Evolutionary conservation across 2,113 vertebrate species (phyloP).

Genomic region (Entomyzon cyanotis): DNA sequence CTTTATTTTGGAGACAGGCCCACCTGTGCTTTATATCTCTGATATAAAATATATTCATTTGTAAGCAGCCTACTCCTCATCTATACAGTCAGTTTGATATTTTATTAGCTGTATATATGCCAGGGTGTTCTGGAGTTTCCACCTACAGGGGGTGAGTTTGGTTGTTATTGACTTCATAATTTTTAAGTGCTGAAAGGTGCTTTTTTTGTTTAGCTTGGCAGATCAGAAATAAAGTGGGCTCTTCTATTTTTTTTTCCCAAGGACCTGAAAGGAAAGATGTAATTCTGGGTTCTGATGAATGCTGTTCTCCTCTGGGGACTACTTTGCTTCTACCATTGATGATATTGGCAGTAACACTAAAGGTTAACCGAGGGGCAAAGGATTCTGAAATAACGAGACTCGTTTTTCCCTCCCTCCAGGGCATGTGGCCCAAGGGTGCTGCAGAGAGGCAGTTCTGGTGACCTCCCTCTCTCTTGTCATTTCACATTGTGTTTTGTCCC

Average conservation of each 20-base stretch:
- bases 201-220: background rate
- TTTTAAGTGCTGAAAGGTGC: background rate
- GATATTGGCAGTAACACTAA: background rate
- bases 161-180: background rate
- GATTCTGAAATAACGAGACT: background rate
- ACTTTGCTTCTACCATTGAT: background rate
- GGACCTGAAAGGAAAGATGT: background rate
- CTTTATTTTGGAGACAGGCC: background rate
- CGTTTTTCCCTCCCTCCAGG: background rate
- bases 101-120: background rate
- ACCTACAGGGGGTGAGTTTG: background rate
- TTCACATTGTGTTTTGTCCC: background rate
- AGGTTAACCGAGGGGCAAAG: background rate
- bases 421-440: background rate
- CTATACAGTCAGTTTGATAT: background rate
- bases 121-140: background rate
- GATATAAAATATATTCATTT: background rate
- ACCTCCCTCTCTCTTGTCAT: background rate
- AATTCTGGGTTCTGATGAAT: background rate
- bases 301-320: background rate
- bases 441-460: background rate
- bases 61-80: background rate
- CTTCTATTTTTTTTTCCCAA: background rate
- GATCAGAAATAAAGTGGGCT: background rate
- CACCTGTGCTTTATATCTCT: accelerated